These are phyloP conservation scores for Peromyscus californicus DNA, from an alignment of 2,113 vertebrate genomes.

Conservation along the genomic window DNA sequence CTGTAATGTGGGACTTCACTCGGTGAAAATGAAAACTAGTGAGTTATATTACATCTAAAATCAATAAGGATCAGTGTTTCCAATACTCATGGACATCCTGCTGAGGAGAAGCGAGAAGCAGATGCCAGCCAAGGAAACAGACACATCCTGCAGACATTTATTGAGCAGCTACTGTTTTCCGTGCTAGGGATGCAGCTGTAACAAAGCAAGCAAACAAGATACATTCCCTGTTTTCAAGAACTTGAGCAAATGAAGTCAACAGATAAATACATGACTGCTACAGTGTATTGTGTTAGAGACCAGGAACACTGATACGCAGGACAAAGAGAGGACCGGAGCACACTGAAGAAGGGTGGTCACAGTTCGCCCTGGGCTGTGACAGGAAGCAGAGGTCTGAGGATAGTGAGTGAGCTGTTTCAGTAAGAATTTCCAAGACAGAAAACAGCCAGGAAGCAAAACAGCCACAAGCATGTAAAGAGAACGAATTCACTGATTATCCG, in stretches of 20 bases:
- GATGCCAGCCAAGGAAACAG: not conserved
- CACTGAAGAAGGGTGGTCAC: not conserved
- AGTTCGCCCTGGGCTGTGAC: too few species aligned
- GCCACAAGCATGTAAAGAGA: not conserved
- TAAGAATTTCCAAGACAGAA: not conserved
- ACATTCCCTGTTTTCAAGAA: not conserved
- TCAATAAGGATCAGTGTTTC: not conserved
- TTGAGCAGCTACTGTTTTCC: not conserved
- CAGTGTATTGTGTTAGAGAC: not conserved
- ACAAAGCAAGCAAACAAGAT: not conserved
- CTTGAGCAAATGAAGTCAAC: not conserved
- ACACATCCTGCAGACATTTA: not conserved
- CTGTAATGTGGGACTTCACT: not conserved
- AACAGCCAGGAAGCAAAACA: not conserved
- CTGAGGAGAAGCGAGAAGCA: not conserved
- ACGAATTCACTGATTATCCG: not conserved
- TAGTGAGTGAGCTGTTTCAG: not conserved
- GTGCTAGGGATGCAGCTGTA: not conserved
- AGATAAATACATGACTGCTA: not conserved
- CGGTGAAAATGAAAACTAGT: conserved; percentile 11
- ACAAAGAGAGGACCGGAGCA: not conserved
- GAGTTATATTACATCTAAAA: not conserved
- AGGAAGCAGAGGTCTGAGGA: not conserved
- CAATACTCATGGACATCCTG: not conserved
- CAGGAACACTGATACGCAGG: conserved; percentile 1